A percentile compares a stretch with the other conserved stretches of the same genome.
Conservation (phyloP, 1,140 invertebrate genomes). For the Heliconius hewitsoni region DNA sequence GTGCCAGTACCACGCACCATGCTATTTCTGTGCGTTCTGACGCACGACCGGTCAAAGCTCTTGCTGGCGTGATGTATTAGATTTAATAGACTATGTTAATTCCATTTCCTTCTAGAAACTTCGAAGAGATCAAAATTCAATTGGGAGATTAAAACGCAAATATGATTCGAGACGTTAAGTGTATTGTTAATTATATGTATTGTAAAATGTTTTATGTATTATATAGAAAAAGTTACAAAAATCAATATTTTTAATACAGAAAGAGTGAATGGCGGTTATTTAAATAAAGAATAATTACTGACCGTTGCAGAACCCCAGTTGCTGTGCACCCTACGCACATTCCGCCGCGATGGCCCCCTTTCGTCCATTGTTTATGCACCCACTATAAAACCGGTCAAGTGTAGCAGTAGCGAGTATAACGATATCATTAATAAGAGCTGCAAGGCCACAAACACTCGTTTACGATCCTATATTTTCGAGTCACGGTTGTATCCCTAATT, state of each 20-base stretch:
- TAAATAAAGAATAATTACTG: conserved; percentile 10
- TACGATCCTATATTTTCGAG: neutral
- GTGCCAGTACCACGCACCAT: neutral
- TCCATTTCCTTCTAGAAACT: conserved; percentile 14
- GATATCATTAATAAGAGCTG: conserved; percentile 25
- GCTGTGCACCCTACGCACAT: conserved; percentile 27
- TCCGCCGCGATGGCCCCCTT: conserved; percentile 22
- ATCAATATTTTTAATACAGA: no score
- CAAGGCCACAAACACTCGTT: conserved; percentile 12
- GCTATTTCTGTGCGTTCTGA: conserved; percentile 32
- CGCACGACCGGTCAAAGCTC: conserved; percentile 36
- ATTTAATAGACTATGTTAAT: conserved; percentile 18
- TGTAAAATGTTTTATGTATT: no score
- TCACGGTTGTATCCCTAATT: neutral
- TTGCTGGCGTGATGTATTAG: conserved; percentile 20
- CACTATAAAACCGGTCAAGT: conserved; percentile 26
- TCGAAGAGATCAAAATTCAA: neutral
- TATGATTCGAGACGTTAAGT: no score
- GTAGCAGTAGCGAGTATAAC: neutral
- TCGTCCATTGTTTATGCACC: conserved; percentile 26
- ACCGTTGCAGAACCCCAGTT: conserved; percentile 18
- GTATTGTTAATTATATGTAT: no score
- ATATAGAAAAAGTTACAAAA: no score
- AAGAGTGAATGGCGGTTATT: conserved; percentile 15
- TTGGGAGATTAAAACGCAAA: no score